These are phyloP conservation scores for Brevipalpus yothersi DNA, from an alignment of 1,140 invertebrate species.

Conservation along the genomic window DNA sequence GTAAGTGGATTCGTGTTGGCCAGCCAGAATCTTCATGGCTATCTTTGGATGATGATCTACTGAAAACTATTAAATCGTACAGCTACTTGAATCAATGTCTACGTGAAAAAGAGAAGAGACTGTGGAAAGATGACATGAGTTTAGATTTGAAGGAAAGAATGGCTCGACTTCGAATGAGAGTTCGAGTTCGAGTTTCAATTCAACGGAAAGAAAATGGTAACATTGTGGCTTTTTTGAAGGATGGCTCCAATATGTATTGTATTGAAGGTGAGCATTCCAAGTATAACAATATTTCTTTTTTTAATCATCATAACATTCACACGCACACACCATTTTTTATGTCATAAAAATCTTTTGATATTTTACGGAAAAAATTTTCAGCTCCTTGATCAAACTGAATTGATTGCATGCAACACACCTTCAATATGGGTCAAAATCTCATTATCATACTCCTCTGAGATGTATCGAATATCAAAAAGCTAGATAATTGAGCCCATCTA, in stretches of 20 bases:
- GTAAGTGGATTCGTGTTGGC: not conserved
- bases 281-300: too few species aligned
- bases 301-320: too few species aligned
- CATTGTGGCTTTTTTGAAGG: not conserved
- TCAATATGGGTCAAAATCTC: too few species aligned
- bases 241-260: not conserved
- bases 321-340: too few species aligned
- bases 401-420: too few species aligned
- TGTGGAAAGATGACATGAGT: not conserved
- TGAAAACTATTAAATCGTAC: not conserved
- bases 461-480: too few species aligned
- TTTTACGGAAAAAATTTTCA: too few species aligned
- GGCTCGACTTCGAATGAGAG: not conserved
- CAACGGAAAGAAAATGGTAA: not conserved
- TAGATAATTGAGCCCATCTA: too few species aligned
- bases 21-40: not conserved
- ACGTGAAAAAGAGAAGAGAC: not conserved
- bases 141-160: not conserved
- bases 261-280: not conserved
- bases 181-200: not conserved
- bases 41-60: not conserved
- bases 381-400: too few species aligned
- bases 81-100: not conserved
- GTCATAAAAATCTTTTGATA: too few species aligned
- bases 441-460: too few species aligned